Percentiles rank a stretch among this genome's conserved stretches.
Evolutionary conservation across 2,797 vertebrate species (phyloP).

Genomic region (Melanotaenia pygmaea): DNA sequence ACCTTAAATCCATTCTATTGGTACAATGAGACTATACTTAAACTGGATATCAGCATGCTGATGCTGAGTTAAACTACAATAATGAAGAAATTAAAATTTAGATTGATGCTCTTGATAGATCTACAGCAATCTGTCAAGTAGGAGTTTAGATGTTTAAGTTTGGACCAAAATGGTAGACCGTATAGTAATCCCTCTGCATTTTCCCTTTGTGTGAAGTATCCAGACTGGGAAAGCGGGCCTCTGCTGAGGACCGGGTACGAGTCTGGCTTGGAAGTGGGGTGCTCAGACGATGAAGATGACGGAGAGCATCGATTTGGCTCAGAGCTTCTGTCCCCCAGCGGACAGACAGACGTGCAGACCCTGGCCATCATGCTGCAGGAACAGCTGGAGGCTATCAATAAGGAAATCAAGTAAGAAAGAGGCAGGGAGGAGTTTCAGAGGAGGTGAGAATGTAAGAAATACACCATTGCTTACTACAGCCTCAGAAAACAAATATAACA

Average conservation of each 20-base stretch:
- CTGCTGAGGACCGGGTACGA: constrained; percentile 78
- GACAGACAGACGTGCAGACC: constrained; percentile 91
- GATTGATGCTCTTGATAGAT: neutral
- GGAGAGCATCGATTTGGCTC: constrained; percentile 82
- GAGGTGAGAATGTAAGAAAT: constrained; percentile 1
- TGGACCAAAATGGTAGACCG: neutral
- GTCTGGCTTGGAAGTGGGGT: constrained; percentile 75
- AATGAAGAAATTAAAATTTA: neutral
- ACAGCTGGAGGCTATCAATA: constrained; percentile 92
- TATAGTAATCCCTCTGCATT: neutral
- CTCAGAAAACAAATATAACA: constrained; percentile 17
- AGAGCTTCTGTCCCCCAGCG: constrained; percentile 87
- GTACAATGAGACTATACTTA: too few relatives aligned
- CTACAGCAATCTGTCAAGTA: neutral
- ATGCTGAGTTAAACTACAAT: neutral
- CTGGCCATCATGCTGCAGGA: constrained; percentile 92
- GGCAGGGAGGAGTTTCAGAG: neutral
- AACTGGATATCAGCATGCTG: too few relatives aligned
- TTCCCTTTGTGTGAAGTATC: constrained; percentile 65
- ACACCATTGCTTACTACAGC: constrained; percentile 7
- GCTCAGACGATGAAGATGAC: constrained; percentile 86
- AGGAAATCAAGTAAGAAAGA: constrained; percentile 89
- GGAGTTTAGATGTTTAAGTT: too few relatives aligned
- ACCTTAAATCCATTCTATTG: too few relatives aligned
- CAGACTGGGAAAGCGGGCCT: constrained; percentile 85